Conservation (phyloP, 2,113 vertebrate species). For the Ochotona curzoniae region DNA sequence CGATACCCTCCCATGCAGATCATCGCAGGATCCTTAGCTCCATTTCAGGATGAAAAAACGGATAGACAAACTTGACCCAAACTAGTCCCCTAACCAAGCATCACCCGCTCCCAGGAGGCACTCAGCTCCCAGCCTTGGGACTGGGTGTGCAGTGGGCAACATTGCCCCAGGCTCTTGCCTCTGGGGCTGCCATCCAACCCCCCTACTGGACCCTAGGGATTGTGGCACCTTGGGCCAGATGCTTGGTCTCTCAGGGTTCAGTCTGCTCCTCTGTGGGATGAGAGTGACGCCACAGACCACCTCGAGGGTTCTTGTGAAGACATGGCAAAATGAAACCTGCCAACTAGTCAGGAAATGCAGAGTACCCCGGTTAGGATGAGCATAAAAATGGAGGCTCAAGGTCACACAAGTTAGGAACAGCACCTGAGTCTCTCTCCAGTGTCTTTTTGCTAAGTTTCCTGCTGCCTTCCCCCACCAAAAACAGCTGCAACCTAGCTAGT, state of each 20-base stretch:
- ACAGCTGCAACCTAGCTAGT: neutral
- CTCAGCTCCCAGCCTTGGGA: neutral
- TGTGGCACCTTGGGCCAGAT: neutral
- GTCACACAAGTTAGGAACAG: neutral
- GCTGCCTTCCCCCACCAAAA: neutral
- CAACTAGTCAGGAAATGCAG: neutral
- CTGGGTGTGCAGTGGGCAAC: neutral
- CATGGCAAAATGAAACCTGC: neutral
- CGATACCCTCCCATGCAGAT: neutral
- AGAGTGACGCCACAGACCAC: neutral
- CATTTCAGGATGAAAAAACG: neutral
- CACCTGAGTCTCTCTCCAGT: neutral
- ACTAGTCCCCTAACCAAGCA: neutral
- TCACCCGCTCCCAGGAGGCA: neutral
- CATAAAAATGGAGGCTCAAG: neutral
- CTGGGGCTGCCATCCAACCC: neutral
- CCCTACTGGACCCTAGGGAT: neutral
- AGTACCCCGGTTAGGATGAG: neutral
- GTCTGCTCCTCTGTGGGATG: neutral
- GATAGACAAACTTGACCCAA: neutral
- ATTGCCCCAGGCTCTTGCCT: neutral
- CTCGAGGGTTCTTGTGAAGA: neutral
- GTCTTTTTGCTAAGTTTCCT: neutral
- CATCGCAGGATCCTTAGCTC: neutral
- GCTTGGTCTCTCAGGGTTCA: neutral